Evolutionary conservation across 2,888 invertebrate species (phyloP), one percentile per base, ranked within the genome.

Genomic region (Hydrotaea cyrtoneurina): DNA sequence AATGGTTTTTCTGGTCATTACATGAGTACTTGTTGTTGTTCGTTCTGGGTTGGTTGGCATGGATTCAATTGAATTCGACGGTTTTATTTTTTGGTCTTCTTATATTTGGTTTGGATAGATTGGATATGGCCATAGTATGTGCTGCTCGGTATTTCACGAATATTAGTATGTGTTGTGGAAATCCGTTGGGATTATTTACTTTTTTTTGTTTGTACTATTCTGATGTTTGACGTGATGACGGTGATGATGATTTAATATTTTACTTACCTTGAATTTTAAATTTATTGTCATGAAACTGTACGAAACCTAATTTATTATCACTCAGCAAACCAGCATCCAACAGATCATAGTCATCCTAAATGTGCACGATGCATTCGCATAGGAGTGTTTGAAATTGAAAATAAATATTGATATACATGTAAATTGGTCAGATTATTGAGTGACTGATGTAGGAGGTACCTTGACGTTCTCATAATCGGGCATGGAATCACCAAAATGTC

Each of bases 381-480:
- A 50, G 1, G 15, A 50, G 50, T 62, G 7, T 19, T 21, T 11
- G 15, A 82, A 79, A 87, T 86, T 86, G 86, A 80, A 80, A 77
- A 55, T 84, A 83, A 84, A 82, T 75, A 39, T 53, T 46, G 21
- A 75, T 69, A 62, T 55, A 19, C 17, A 19, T 31, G 0, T 0
- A 36, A n/a, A n/a, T 50, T 0, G n/a, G 31, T 43, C 3, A 15
- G n/a, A 74, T 21, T 0, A 74, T 69, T 66, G 19, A 10, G 7
- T 39, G 39, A 8, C 1, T 4, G 7, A 13, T 39, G 21, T 21
- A 55, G 10, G 21, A 88, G 89, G 90, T 90, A 92, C 94, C 94
- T 94, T 94, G 87, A 95, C 93, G 91, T 96, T 96, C 87, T 96
- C 96, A 92, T 95, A 96, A 93, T 94, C 95, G 88, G 93, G 94